A percentile compares a stretch with the other conserved stretches of the same genome.
phyloP scores from a whole-genome alignment of 2,797 vertebrate species.

The Sebastes kiyomatsui region DNA sequence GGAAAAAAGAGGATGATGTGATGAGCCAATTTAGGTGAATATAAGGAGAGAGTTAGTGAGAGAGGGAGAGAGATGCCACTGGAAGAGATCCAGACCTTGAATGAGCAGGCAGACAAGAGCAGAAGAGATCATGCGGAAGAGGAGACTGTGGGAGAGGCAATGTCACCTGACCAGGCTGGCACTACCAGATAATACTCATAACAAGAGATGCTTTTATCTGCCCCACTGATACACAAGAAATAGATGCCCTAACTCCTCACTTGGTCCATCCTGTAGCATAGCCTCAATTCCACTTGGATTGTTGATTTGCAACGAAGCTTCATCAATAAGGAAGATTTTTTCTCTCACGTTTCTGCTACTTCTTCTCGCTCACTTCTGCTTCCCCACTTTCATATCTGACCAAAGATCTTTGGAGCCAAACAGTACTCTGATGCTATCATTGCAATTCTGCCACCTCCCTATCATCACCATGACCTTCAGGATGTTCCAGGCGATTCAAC shows the following conservation, averaged over 20 bases:
- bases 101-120: conserved; percentile 47
- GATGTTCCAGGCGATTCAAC: neutral
- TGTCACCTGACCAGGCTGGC: conserved; percentile 51
- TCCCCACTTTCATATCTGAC: neutral
- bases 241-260: neutral
- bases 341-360: neutral
- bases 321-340: neutral
- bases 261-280: neutral
- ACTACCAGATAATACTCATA: conserved; percentile 24
- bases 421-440: neutral
- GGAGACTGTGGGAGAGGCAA: conserved; percentile 48
- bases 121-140: conserved; percentile 42
- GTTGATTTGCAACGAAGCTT: neutral
- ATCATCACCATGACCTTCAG: neutral
- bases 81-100: conserved; percentile 70
- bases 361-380: neutral
- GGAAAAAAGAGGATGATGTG: neutral
- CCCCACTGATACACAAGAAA: neutral
- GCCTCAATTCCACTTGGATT: neutral
- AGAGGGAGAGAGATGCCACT: conserved; percentile 28
- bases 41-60: neutral
- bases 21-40: conserved; percentile 15
- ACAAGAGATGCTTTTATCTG: conserved; percentile 31
- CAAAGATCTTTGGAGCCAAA: neutral
- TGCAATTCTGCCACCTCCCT: neutral